Conservation (phyloP, 2,797 vertebrate genomes). For the Bufotes viridis region DNA sequence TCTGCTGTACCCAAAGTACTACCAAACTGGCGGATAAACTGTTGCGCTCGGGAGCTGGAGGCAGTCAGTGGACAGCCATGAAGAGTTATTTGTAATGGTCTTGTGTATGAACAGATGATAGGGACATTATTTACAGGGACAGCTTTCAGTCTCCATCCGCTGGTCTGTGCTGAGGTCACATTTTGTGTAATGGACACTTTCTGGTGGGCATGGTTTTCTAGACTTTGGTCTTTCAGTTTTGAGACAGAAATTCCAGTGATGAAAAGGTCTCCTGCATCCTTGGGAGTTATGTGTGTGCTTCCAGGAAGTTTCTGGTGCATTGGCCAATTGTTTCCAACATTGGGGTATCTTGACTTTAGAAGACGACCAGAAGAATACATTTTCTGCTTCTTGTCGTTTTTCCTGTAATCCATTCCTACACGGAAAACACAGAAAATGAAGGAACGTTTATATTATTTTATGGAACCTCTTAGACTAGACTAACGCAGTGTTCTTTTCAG, state of each 20-base stretch:
- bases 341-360: neutral
- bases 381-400: neutral
- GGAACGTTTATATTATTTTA: neutral
- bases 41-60: neutral
- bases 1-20: neutral
- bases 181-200: neutral
- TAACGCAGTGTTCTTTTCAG: too few species aligned
- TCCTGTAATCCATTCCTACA: neutral
- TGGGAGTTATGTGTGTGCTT: too few species aligned
- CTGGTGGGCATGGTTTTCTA: neutral
- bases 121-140: neutral
- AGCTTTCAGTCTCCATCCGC: slow-evolving; percentile 9
- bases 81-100: slow-evolving; percentile 14
- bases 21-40: slow-evolving; percentile 1
- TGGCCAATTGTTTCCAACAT: neutral
- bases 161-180: neutral
- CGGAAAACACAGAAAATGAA: neutral
- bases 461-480: too few species aligned
- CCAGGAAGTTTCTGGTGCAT: neutral
- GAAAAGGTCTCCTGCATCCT: neutral
- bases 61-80: neutral
- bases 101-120: neutral
- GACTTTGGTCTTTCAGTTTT: neutral
- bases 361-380: neutral
- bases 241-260: slow-evolving; percentile 20